phyloP scores from a whole-genome alignment of 2,888 invertebrate genomes.

The Drosophila kambysellisi region DNA sequence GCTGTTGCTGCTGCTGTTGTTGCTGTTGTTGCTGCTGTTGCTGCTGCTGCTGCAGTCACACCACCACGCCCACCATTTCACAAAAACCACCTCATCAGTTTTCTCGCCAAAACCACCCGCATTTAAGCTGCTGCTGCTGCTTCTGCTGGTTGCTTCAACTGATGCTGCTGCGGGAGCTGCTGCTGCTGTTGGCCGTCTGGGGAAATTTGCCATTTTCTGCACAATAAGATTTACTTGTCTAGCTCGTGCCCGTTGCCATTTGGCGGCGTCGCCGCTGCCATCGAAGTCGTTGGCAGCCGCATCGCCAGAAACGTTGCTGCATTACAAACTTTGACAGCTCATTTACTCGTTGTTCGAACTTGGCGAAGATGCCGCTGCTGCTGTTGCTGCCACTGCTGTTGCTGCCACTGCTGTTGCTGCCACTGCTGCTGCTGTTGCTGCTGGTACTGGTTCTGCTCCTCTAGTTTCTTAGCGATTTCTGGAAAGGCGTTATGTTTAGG shows the following conservation, averaged over 20 bases:
- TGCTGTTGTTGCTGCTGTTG: no score
- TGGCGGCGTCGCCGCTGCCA: conserved; percentile 36
- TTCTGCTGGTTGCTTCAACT: conserved; percentile 16
- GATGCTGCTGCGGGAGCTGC: conserved; percentile 27
- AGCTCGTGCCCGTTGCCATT: conserved; percentile 79
- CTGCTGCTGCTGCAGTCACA: conserved; percentile 38
- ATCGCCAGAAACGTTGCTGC: conserved; percentile 64
- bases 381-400: conserved; percentile 22
- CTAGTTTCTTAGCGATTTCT: conserved; percentile 36
- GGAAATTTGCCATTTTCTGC: conserved; percentile 84
- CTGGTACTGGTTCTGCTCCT: not conserved
- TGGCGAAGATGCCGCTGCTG: conserved; percentile 38
- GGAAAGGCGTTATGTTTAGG: conserved; percentile 69
- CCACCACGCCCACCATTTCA: conserved; percentile 1
- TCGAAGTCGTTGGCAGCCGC: conserved; percentile 48
- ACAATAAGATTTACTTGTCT: conserved; percentile 84
- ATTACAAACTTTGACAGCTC: conserved; percentile 82
- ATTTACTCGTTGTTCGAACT: conserved; percentile 81
- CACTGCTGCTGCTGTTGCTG: conserved; percentile 17
- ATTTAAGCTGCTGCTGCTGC: conserved; percentile 44
- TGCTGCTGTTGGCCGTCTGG: conserved; percentile 77
- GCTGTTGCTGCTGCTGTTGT: no score
- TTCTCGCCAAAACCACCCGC: conserved; percentile 30
- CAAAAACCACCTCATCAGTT: conserved; percentile 9
- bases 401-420: conserved; percentile 25